Evolutionary conservation across 2,113 vertebrate genomes (phyloP), one percentile per base, ranked within the genome.

Genomic region (Otus sunia): DNA sequence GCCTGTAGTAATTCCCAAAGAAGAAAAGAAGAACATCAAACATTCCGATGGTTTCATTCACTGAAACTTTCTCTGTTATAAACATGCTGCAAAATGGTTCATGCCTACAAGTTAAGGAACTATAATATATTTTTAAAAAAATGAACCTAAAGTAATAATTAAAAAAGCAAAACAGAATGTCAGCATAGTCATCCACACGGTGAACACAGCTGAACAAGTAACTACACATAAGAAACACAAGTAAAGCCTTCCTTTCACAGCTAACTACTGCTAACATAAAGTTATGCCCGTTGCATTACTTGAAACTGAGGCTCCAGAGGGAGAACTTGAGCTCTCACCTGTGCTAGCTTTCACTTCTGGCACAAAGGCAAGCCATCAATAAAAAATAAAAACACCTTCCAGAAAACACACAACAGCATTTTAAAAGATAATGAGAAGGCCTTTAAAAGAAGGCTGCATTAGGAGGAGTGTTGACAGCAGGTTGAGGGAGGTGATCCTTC

Each of bases 1-100:
- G 99, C 99, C 99, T 99, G 58, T 45, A 86, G 49, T 2, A 81
- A 66, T 49, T 85, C 67, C 53, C 88, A 56, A 69, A 80, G 53
- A 63, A 49, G 53, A 72, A 74, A 62, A 60, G 52, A 80, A 80
- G 6, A 41, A 80, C 14, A 41, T 74, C 36, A 88, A 71, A 39
- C 50, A 77, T 49, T 53, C 72, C 12, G 3, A 52, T 60, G 68
- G 25, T 83, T 60, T 60, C 23, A 71, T 83, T 60, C 55, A 71
- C 56, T 62, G 34, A 52, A 47, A 50, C n/a, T 32, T 52, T 71
- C 64, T 64, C 30, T 73, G 59, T 55, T 56, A 64, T 49, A 55
- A 72, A 56, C 41, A 56, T 62, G 30, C 68, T 66, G 43, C 56
- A 63, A 72, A 80, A 81, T 58, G 39, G n/a, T 56, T 64, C 32